phyloP scores from a whole-genome alignment of 2,113 vertebrate species.

The Malurus alboscapulatus region DNA sequence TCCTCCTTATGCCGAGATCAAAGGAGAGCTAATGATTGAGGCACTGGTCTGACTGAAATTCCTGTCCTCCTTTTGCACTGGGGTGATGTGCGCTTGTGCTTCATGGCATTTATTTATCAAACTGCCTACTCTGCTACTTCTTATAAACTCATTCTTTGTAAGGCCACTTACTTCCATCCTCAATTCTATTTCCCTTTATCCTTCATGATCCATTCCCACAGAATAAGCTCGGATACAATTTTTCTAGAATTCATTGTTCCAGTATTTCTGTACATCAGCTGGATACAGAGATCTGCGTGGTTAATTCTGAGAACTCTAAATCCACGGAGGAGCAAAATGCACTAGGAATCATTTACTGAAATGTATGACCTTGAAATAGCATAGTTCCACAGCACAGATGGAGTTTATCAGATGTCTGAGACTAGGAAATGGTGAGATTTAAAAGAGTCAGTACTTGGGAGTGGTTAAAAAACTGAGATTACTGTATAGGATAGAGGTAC shows the following conservation, averaged over 20 bases:
- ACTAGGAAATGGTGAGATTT: conserved; percentile 5
- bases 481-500: not conserved
- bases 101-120: not conserved
- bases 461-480: not conserved
- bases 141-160: not conserved
- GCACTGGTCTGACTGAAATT: conserved; percentile 3
- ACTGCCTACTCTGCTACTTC: not conserved
- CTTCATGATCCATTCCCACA: not conserved
- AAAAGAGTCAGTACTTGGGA: not conserved
- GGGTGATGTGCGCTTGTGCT: not conserved
- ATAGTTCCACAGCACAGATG: conserved; percentile 50
- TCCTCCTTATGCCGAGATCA: conserved; percentile 34
- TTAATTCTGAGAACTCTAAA: conserved; percentile 21
- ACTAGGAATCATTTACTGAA: conserved; percentile 23
- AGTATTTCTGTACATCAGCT: not conserved
- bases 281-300: not conserved
- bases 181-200: not conserved
- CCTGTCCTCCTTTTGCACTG: not conserved
- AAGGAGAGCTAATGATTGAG: conserved; percentile 31
- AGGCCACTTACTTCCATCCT: not conserved
- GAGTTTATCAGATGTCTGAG: conserved; percentile 57
- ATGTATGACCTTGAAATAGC: conserved; percentile 56
- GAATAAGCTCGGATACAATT: not conserved
- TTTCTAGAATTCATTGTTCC: not conserved
- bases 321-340: conserved; percentile 29